Percentiles rank a stretch among this genome's conserved stretches.
Evolutionary conservation across 2,113 vertebrate genomes (phyloP).

Genomic region (Sander lucioperca): DNA sequence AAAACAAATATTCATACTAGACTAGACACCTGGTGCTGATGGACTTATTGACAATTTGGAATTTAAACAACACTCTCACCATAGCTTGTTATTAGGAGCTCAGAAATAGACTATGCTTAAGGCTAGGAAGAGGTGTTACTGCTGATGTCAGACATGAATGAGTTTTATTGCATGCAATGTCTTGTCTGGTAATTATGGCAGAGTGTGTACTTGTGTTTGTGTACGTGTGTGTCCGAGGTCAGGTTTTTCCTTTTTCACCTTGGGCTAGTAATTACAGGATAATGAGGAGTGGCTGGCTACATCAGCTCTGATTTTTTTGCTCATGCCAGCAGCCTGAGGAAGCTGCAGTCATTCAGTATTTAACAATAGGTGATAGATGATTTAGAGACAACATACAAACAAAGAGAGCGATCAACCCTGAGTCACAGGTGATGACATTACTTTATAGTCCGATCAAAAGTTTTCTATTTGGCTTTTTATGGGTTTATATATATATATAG

Average conservation of each 20-base stretch:
- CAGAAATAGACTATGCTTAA: constrained; percentile 43
- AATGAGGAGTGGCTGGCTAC: constrained; percentile 69
- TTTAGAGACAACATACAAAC: constrained; percentile 35
- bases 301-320: constrained; percentile 55
- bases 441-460: not conserved
- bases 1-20: not conserved
- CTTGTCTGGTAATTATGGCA: constrained; percentile 47
- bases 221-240: constrained; percentile 5
- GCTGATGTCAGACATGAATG: constrained; percentile 51
- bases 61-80: constrained; percentile 36
- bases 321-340: constrained; percentile 33
- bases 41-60: constrained; percentile 19
- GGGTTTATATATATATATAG: no score
- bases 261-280: constrained; percentile 65
- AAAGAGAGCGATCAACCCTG: constrained; percentile 11
- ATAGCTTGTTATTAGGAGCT: constrained; percentile 40
- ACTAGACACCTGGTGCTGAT: not conserved
- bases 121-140: constrained; percentile 49
- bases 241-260: constrained; percentile 31
- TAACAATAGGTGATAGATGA: constrained; percentile 53
- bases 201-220: constrained; percentile 23
- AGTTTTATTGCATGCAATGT: constrained; percentile 34
- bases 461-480: not conserved
- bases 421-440: constrained; percentile 5
- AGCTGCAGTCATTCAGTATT: constrained; percentile 38